These are phyloP conservation scores for Potamilus streckersoni DNA, from an alignment of 1,140 invertebrate species.

Conservation along the genomic window DNA sequence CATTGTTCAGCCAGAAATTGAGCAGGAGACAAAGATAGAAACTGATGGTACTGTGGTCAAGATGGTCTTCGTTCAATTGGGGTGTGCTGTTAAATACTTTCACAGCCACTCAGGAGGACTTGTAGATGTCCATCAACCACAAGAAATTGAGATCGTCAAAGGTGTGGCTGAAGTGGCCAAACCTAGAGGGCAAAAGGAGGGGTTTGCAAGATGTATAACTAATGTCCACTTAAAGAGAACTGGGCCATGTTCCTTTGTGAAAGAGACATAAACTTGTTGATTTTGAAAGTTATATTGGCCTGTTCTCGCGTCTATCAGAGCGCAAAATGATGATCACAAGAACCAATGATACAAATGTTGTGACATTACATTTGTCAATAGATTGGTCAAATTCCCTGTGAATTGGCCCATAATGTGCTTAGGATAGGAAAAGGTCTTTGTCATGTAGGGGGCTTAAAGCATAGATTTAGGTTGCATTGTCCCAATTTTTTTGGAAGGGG, in stretches of 20 bases:
- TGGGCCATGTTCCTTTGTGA: conserved; percentile 44
- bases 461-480: no score
- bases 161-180: conserved; percentile 48
- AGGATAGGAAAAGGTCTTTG: no score
- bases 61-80: conserved; percentile 74
- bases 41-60: conserved; percentile 72
- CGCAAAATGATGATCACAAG: no score
- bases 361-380: no score
- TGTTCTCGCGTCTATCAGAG: no score
- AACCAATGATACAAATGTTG: no score
- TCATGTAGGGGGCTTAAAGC: no score
- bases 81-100: conserved; percentile 76
- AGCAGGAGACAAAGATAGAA: conserved; percentile 56
- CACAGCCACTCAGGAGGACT: conserved; percentile 73
- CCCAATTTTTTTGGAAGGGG: no score
- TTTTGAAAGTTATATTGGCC: no score
- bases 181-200: conserved; percentile 32
- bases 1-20: conserved; percentile 50
- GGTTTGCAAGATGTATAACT: conserved; percentile 37
- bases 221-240: conserved; percentile 39
- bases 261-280: conserved; percentile 6
- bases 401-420: no score
- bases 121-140: conserved; percentile 39
- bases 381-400: no score
- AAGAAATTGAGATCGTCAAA: conserved; percentile 42